These are phyloP conservation scores for Epistrophella euchroma DNA, from an alignment of 2,888 invertebrate species.

Conservation along the genomic window DNA sequence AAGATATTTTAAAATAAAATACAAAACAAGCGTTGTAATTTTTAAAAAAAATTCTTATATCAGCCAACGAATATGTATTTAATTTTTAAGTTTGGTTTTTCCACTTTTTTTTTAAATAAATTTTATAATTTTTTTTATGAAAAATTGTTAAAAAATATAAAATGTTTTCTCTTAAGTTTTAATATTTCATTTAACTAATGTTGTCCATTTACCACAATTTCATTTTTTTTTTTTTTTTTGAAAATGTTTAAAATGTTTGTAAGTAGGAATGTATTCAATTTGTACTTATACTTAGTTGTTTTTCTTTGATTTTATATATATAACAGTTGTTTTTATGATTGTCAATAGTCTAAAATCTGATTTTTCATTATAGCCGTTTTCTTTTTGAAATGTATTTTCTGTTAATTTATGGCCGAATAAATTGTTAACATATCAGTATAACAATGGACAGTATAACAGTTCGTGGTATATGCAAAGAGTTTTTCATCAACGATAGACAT, in stretches of 20 bases:
- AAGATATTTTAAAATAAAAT: constrained; percentile 49
- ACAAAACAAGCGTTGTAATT: constrained; percentile 50
- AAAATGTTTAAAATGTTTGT: background rate
- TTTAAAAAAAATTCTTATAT: constrained; percentile 52
- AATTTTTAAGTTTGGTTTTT: background rate
- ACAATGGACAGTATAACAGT: constrained; percentile 1
- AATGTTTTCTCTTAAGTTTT: constrained; percentile 34
- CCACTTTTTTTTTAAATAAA: no score
- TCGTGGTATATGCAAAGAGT: background rate
- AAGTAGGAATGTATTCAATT: background rate
- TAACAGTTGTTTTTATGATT: background rate
- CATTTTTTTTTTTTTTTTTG: background rate
- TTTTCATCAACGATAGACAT: no score
- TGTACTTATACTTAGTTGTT: constrained; percentile 1
- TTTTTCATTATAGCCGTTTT: background rate
- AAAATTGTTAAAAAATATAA: constrained; percentile 4
- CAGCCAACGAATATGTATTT: constrained; percentile 69
- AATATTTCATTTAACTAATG: background rate
- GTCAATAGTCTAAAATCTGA: background rate
- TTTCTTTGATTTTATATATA: background rate
- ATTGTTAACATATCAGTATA: background rate
- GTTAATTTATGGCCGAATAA: background rate
- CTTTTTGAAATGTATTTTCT: background rate
- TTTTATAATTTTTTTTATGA: background rate
- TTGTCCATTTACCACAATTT: no score